Base-by-base conservation (phyloP, 2,888 invertebrate species). In the Kryphioiulus occultus region DNA sequence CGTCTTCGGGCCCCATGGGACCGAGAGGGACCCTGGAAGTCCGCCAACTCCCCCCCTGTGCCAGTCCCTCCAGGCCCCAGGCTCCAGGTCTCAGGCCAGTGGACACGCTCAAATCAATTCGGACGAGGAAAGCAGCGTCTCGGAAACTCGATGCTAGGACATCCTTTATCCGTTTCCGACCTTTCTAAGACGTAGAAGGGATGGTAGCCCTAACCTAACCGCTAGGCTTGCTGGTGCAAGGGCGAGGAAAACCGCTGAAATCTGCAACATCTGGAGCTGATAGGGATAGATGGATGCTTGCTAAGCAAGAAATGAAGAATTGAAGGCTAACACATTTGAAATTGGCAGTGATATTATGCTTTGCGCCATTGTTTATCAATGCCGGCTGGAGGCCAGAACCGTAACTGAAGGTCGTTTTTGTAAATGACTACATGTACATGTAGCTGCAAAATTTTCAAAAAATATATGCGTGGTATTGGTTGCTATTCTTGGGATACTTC, bases 111-210 rank as follows among this genome's bases (percentile, higher is more conserved):
- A 68, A 68, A 68, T 26, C 68, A 26, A 68, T 68, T 68, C 68
- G 22, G 68, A 68, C 26, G 68, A 68, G 68, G 68, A 68, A 68
- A 68, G 68, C 68, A 84, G 15, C 35, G 84, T 84, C 9, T 84
- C 84, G 5, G 84, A 84, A 84, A 84, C 84, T 12, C 35, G 42
- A 35, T 84, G 84, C 84, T 84, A 84, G 35, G 39, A 26, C 26
- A 68, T 68, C 26, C 22, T 7, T 26, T 68, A 68, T 68, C 26
- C 22, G 4, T 26, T 68, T 68, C 68, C 68, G n/a, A 26, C 2
- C 22, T 22, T 26, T 68, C 12, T 68, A 10, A 26, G 3, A 10
- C 4, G 0, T 1, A 10, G 26, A 12, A 44, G 9, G 12, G 44
- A 15, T 44, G 44, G 44, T 68, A 10, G 10, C 9, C 26, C 9